A percentile compares a stretch with the other conserved stretches of the same genome.
Evolutionary conservation across 2,113 vertebrate species (phyloP).

Genomic region (Mastomys coucha): DNA sequence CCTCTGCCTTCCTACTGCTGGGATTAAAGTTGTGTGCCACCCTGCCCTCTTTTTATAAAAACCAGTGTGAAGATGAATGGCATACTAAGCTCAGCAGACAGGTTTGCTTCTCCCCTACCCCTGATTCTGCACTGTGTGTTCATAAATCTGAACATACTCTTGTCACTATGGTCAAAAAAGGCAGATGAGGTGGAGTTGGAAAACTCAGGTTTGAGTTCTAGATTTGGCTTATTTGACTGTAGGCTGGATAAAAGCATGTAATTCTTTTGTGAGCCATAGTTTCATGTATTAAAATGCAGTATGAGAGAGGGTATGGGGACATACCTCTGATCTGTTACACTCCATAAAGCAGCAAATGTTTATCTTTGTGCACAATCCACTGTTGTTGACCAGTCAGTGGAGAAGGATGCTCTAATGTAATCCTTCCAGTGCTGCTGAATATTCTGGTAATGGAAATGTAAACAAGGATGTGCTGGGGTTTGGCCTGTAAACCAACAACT

Average conservation of each 20-base stretch:
- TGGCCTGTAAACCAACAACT: constrained; percentile 35
- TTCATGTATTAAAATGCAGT: not conserved
- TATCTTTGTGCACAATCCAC: not conserved
- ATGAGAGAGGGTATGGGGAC: not conserved
- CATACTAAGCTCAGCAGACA: not conserved
- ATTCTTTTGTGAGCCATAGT: not conserved
- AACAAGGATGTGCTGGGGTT: constrained; percentile 39
- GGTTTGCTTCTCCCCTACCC: not conserved
- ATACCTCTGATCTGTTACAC: not conserved
- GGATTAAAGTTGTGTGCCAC: not conserved
- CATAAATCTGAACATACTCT: not conserved
- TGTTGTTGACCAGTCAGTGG: constrained; percentile 10
- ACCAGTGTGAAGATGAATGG: not conserved
- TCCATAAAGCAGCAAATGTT: not conserved
- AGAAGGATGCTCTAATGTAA: not conserved
- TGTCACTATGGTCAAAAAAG: not conserved
- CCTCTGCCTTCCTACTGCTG: not conserved
- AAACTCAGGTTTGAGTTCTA: not conserved
- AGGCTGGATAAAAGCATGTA: not conserved
- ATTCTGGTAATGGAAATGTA: constrained; percentile 61
- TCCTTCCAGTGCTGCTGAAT: not conserved
- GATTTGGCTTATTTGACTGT: not conserved
- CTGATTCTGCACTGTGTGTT: not conserved
- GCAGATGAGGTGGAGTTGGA: not conserved
- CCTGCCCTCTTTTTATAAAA: not conserved